phyloP scores from a whole-genome alignment of 2,113 vertebrate genomes.

The Spilogale gracilis region DNA sequence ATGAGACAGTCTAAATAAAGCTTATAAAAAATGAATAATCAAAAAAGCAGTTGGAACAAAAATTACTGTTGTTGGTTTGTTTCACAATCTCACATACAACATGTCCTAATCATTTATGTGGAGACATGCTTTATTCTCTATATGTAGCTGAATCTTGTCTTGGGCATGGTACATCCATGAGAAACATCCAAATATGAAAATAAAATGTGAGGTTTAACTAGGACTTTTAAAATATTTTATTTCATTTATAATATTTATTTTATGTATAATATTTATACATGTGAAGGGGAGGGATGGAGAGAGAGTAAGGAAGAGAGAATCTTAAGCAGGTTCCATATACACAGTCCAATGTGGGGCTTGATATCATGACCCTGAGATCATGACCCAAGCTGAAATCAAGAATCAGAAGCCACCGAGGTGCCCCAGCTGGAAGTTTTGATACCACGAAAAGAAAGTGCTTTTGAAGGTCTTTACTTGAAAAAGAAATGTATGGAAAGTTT shows the following conservation, averaged over 20 bases:
- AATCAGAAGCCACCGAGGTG: background rate
- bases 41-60: background rate
- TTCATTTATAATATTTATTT: too few relatives aligned
- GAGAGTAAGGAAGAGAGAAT: background rate
- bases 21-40: background rate
- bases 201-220: background rate
- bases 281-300: background rate
- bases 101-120: background rate
- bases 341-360: background rate
- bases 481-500: background rate
- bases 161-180: background rate
- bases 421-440: background rate
- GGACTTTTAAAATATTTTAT: background rate
- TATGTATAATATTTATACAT: background rate
- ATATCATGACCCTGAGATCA: background rate
- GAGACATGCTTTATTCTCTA: background rate
- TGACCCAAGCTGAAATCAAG: background rate
- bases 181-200: slow-evolving; percentile 6
- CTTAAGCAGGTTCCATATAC: background rate
- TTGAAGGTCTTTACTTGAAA: background rate
- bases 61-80: background rate
- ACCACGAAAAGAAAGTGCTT: background rate
- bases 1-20: background rate
- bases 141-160: background rate
- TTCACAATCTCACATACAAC: background rate